Base-by-base conservation (phyloP, 1,140 invertebrate species). In the Samia ricini region DNA sequence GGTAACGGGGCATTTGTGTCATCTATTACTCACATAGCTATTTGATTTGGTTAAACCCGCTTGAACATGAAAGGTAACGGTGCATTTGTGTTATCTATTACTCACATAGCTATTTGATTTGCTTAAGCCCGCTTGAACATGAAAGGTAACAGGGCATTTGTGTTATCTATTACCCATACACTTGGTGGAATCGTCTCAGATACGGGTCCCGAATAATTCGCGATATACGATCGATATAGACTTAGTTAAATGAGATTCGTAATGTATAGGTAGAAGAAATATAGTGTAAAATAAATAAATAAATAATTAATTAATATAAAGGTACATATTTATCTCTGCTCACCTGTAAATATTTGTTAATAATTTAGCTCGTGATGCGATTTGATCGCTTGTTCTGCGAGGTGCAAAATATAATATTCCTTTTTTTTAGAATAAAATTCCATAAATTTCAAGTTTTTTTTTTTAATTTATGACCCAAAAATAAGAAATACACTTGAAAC, bases 341-440 rank as follows among this genome's bases (percentile, higher is more conserved):
- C 81, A 80, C 76, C n/a, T 65, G 85, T 88, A 88, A 72, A 88
- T 88, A 88, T 86, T 85, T 82, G 21, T 52, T 15, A 19, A 7
- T 63, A 64, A 48, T 54, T 36, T 77, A 78, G 66, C 61, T 71
- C 58, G 51, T 51, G 50, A 56, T 66, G 84, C 83, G 66, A 86
- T 88, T 72, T 87, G 82, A 88, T 87, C 78, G 85, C 78, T 69
- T 59, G 60, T 54, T 36, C 42, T n/a, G n/a, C 22, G 21, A 59
- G 60, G 20, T 55, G 36, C 54, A 57, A 57, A 57, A 29, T 57
- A 52, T 0, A 42, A 42, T 12, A 15, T 42, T 3, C 2, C 2
- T 5, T 8, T 26, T 26, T 26, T 26, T 26, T 26, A 4, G 26
- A 26, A 26, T 26, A 4, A n/a, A n/a, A n/a, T n/a, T n/a, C n/a